A percentile compares a stretch with the other conserved stretches of the same genome.
Conservation (phyloP, 2,113 vertebrate species). For the Dascyllus trimaculatus region DNA sequence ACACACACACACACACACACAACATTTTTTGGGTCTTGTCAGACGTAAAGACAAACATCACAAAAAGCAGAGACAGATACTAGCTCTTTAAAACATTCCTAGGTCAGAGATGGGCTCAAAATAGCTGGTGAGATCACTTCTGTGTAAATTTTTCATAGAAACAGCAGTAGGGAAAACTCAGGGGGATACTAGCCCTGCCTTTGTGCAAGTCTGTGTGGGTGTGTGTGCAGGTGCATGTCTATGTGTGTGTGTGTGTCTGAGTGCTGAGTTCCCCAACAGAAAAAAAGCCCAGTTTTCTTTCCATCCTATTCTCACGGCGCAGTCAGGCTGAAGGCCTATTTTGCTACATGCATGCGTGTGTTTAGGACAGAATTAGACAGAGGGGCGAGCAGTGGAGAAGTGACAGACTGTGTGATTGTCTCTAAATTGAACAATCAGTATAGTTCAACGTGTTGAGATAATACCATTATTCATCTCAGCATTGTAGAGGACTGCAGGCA, state of each 20-base stretch:
- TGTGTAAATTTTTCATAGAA: conserved; percentile 86
- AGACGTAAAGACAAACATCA: conserved; percentile 39
- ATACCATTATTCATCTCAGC: conserved; percentile 71
- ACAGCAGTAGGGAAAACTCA: conserved; percentile 80
- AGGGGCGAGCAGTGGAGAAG: conserved; percentile 49
- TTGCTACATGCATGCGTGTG: conserved; percentile 47
- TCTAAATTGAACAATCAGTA: conserved; percentile 76
- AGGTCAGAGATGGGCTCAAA: conserved; percentile 82
- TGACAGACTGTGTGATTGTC: conserved; percentile 74
- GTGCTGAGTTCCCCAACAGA: conserved; percentile 47
- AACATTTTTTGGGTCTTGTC: conserved; percentile 6
- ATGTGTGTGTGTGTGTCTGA: conserved; percentile 32
- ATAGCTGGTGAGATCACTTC: conserved; percentile 87
- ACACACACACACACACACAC: not conserved
- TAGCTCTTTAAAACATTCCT: conserved; percentile 83
- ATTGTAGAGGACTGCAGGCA: conserved; percentile 49
- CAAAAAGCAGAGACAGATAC: conserved; percentile 53
- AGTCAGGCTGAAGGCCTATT: conserved; percentile 43
- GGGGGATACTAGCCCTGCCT: conserved; percentile 75
- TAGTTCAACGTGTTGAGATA: conserved; percentile 66
- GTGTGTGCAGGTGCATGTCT: conserved; percentile 27
- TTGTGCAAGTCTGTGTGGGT: conserved; percentile 57
- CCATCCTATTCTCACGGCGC: conserved; percentile 11
- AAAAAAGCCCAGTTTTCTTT: conserved; percentile 51
- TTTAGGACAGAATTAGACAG: conserved; percentile 59